phyloP scores from a whole-genome alignment of 2,113 vertebrate species.

The Oophaga pumilio region DNA sequence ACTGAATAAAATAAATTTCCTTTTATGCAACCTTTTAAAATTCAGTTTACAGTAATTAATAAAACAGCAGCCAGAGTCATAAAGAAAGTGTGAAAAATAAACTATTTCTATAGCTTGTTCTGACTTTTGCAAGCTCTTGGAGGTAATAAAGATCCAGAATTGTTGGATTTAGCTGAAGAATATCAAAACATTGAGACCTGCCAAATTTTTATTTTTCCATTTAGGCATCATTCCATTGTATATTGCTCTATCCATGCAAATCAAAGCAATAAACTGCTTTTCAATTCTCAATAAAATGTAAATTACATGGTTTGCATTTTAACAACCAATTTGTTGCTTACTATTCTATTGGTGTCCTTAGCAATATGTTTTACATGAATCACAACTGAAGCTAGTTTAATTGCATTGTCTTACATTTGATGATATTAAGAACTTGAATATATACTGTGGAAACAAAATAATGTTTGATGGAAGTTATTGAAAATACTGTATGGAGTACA shows the following conservation, averaged over 20 bases:
- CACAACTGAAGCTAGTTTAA: not conserved
- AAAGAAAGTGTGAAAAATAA: slow-evolving; percentile 23
- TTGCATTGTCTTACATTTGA: not conserved
- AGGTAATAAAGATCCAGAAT: slow-evolving; percentile 38
- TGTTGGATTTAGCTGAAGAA: slow-evolving; percentile 33
- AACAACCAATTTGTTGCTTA: slow-evolving; percentile 13
- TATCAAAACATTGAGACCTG: slow-evolving; percentile 31
- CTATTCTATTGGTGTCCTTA: not conserved
- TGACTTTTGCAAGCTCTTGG: slow-evolving; percentile 10
- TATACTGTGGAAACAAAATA: not conserved
- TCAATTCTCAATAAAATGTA: slow-evolving; percentile 21
- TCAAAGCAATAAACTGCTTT: slow-evolving; percentile 15
- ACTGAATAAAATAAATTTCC: not conserved
- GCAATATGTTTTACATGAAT: not conserved
- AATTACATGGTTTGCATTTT: slow-evolving; percentile 24
- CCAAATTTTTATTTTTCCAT: slow-evolving; percentile 26
- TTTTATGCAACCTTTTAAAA: not conserved
- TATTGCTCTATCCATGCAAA: slow-evolving; percentile 11
- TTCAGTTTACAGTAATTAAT: slow-evolving; percentile 8
- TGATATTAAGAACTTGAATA: not conserved
- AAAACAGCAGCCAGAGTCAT: not conserved
- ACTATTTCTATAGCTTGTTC: slow-evolving; percentile 1
- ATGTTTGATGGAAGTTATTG: not conserved
- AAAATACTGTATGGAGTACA: not conserved
- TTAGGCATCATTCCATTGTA: slow-evolving; percentile 31